phyloP scores from a whole-genome alignment of 2,113 vertebrate species.

The Syrmaticus mikado region DNA sequence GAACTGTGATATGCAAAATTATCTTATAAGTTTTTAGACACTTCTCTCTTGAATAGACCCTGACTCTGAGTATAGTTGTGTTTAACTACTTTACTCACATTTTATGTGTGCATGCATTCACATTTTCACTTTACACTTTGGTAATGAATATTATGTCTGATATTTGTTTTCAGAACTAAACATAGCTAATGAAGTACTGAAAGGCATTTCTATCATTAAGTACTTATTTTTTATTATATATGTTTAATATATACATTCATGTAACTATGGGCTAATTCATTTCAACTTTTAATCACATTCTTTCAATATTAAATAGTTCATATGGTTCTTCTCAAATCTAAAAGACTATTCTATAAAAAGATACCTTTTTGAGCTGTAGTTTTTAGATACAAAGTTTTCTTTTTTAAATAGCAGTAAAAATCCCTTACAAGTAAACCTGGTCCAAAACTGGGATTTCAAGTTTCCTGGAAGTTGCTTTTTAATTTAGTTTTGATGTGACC shows the following conservation, averaged over 20 bases:
- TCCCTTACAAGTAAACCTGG: neutral
- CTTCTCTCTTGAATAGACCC: neutral
- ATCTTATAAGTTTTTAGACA: neutral
- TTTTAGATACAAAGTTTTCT: neutral
- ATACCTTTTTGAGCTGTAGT: neutral
- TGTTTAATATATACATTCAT: neutral
- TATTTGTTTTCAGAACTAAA: neutral
- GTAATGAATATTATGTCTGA: neutral
- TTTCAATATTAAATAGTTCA: neutral
- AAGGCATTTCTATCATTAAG: neutral
- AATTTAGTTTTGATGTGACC: slow-evolving; percentile 52
- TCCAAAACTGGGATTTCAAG: slow-evolving; percentile 13
- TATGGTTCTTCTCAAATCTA: neutral
- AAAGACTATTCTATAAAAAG: neutral
- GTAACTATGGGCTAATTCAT: neutral
- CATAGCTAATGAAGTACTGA: neutral
- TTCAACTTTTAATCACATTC: neutral
- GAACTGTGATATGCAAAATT: neutral
- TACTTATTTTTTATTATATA: neutral
- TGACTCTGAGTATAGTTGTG: neutral
- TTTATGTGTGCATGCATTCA: neutral
- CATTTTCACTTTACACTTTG: neutral
- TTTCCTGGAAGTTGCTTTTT: slow-evolving; percentile 17
- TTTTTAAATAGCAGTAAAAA: slow-evolving; percentile 19
- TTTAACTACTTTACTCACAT: neutral